phyloP scores from a whole-genome alignment of 2,797 vertebrate species.

The Coregonus ussuriensis region DNA sequence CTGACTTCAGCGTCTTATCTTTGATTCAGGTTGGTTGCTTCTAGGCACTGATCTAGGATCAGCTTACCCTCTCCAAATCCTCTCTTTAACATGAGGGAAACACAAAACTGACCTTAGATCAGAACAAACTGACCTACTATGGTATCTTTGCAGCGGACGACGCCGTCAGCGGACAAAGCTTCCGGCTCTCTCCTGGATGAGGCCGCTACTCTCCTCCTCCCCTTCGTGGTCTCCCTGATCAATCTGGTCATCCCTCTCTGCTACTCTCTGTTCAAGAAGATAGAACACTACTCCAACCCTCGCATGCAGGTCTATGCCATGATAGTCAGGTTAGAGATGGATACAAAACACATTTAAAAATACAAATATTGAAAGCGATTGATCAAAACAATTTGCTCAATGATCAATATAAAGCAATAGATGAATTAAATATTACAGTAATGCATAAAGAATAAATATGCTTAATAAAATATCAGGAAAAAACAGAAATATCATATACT shows the following conservation, averaged over 20 bases:
- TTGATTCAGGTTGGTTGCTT: neutral
- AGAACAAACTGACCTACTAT: too few relatives aligned
- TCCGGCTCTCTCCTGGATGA: constrained; percentile 65
- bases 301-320: constrained; percentile 81
- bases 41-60: neutral
- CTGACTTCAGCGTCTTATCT: neutral
- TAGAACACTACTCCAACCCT: constrained; percentile 85
- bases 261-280: constrained; percentile 83
- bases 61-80: neutral
- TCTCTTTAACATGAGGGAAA: too few relatives aligned
- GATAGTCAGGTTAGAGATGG: constrained; percentile 79
- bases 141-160: constrained; percentile 35
- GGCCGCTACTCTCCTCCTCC: constrained; percentile 83
- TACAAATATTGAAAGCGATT: too few relatives aligned
- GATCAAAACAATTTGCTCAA: too few relatives aligned
- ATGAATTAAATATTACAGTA: too few relatives aligned
- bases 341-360: neutral
- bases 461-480: too few relatives aligned
- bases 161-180: constrained; percentile 11
- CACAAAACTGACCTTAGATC: too few relatives aligned
- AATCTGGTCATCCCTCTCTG: constrained; percentile 85
- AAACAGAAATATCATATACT: neutral
- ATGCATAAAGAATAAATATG: too few relatives aligned
- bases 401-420: too few relatives aligned
- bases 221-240: constrained; percentile 84